Evolutionary conservation across 92 coral and sea anemone genomes (phyloP).

Genomic region (Epizoanthus fatuus): DNA sequence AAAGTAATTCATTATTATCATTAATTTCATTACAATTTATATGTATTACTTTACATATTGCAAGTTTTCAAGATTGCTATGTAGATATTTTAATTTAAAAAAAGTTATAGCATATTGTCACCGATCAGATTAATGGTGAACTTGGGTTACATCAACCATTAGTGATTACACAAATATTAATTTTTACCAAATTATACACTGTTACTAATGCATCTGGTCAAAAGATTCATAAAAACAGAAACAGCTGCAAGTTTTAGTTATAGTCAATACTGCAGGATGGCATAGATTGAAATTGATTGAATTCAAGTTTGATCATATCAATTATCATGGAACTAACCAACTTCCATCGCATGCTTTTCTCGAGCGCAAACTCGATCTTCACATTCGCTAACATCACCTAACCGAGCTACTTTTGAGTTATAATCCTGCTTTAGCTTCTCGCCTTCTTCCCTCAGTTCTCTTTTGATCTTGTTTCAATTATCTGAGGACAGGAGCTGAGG

Average conservation of each 20-base stretch:
- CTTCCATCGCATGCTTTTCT: constrained; percentile 4
- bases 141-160: not conserved
- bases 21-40: too few relatives aligned
- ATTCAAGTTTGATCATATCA: not conserved
- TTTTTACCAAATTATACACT: too few relatives aligned
- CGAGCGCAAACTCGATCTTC: constrained; percentile 14
- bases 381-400: not conserved
- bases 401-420: not conserved
- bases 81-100: too few relatives aligned
- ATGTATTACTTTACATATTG: too few relatives aligned
- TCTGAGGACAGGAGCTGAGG: not conserved
- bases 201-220: too few relatives aligned
- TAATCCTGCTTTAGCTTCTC: too few relatives aligned
- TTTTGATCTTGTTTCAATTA: not conserved
- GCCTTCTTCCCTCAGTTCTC: too few relatives aligned
- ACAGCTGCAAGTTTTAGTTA: too few relatives aligned
- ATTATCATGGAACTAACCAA: not conserved
- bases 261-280: constrained; percentile 3
- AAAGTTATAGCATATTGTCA: not conserved
- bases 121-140: not conserved
- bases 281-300: constrained; percentile 11
- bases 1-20: too few relatives aligned
- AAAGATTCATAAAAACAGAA: too few relatives aligned
- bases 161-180: too few relatives aligned
- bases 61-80: too few relatives aligned